Evolutionary conservation across 1,140 invertebrate species (phyloP), one percentile per base, ranked within the genome.

Genomic region (Drosophila varians): DNA sequence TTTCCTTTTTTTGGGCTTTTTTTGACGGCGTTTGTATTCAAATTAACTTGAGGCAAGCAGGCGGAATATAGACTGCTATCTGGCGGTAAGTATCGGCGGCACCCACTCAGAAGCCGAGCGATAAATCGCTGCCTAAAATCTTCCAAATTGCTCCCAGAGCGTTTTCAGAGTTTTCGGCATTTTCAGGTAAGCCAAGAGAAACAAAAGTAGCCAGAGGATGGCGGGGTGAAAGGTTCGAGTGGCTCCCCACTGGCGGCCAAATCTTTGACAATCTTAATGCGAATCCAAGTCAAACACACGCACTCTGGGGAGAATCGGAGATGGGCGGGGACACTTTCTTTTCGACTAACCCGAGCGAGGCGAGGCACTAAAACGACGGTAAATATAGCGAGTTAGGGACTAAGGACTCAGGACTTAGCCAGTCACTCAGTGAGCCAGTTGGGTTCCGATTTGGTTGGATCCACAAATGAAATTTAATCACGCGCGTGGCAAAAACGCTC

Each of bases 391-490:
- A 68, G 64, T 66, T 66, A 66, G 66, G 62, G 62, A 66, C 62
- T 52, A 21, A 36, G 55, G 54, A 47, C 54, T 55, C 51, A 55
- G 56, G 54, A 56, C 54, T 55, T 34, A 60, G 56, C 52, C 45
- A 60, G 56, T 72, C 45, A 54, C 49, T 72, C 45, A 54, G 46
- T 45, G 49, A 46, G 68, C 31, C 49, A 57, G 55, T 61, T 25
- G 57, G 48, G 69, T 45, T 56, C 51, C 58, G 61, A 52, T 68
- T 64, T 52, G 70, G 57, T 55, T 84, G 47, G 55, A 72, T 80
- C 76, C 74, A 84, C 80, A 84, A 86, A 86, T 86, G 82, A 79
- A 86, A 86, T 86, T 86, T 86, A 86, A 86, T 82, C 82, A 86
- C 82, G 82, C 82, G 76, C 77, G 58, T 64, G 58, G 57, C 49